These are phyloP conservation scores for Piscicola geometra DNA, from an alignment of 2,888 invertebrate genomes.

Conservation along the genomic window DNA sequence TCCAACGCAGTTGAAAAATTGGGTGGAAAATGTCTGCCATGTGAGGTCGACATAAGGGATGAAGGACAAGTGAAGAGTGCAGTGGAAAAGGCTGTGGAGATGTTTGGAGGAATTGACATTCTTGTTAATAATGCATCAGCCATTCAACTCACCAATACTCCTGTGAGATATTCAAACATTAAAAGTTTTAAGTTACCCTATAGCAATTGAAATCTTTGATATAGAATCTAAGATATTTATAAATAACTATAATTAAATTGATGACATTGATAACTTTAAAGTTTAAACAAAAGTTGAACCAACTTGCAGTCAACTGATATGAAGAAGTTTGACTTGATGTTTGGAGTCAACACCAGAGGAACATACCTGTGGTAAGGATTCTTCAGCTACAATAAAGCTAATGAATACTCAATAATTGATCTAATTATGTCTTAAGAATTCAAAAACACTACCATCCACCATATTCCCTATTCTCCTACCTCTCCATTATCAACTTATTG, in stretches of 20 bases:
- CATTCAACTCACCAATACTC: conserved; percentile 70
- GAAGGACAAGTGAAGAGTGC: conserved; percentile 64
- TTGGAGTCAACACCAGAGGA: conserved; percentile 85
- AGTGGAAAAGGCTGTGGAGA: conserved; percentile 64
- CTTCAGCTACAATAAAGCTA: not conserved
- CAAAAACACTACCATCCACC: no score
- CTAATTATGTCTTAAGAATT: no score
- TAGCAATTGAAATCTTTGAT: no score
- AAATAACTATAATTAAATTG: no score
- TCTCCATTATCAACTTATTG: not conserved
- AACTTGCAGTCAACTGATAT: conserved; percentile 67
- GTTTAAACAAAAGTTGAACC: not conserved
- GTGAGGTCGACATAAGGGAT: conserved; percentile 79
- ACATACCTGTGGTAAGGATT: conserved; percentile 76
- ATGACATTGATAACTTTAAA: no score
- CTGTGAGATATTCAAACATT: no score
- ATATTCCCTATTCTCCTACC: not conserved
- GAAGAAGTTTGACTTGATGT: conserved; percentile 96
- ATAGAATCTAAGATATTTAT: no score
- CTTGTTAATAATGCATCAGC: conserved; percentile 91
- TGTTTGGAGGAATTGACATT: conserved; percentile 93
- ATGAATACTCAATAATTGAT: not conserved
- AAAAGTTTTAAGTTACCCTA: no score
- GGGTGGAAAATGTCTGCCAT: conserved; percentile 80
- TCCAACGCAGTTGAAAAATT: conserved; percentile 69